Evolutionary conservation across 1,140 invertebrate genomes (phyloP), one percentile per base, ranked within the genome.

Genomic region (Brachionus angularis): DNA sequence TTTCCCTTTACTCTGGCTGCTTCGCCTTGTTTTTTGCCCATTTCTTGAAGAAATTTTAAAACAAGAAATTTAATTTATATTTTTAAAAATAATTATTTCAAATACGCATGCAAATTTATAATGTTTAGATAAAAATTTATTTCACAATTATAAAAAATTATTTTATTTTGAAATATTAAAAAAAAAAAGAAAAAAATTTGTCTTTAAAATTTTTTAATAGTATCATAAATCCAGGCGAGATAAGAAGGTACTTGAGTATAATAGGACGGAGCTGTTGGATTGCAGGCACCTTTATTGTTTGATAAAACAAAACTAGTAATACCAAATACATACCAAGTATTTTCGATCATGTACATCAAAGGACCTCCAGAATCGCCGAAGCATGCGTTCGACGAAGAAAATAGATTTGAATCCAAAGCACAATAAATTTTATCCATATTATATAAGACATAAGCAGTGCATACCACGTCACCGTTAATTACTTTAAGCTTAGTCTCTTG

Each of bases 1-100:
- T 67, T 67, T 46, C 62, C 62, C 33, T 67, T 67, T 10, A 67
- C 62, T 46, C 62, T 33, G 12, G 25, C 29, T 16, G 62, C 62
- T 67, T 67, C 42, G 27, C 62, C 62, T 67, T 67, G 62, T 46
- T 67, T 67, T 50, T 50, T 46, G 25, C 62, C 62, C 62, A 67
- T 67, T 47, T 58, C 39, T 36, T 18, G n/a, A 33, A 33, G 21
- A 33, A 33, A 33, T 29, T 33, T 55, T 55, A 29, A 27, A 55
- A 55, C 31, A 34, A 34, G 21, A 47, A 47, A 47, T 47, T n/a
- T n/a, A n/a, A n/a, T n/a, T n/a, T 16, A 47, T 47, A n/a, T 16
- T 33, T 55, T 55, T n/a, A 16, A 14, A 55, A 55, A 55, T 34
- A 33, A 33, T 33, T 34, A 18, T 58, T 58, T 14, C 18, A n/a